Conservation (phyloP, 2,797 vertebrate genomes). For the Tenualosa thibaudeaui region DNA sequence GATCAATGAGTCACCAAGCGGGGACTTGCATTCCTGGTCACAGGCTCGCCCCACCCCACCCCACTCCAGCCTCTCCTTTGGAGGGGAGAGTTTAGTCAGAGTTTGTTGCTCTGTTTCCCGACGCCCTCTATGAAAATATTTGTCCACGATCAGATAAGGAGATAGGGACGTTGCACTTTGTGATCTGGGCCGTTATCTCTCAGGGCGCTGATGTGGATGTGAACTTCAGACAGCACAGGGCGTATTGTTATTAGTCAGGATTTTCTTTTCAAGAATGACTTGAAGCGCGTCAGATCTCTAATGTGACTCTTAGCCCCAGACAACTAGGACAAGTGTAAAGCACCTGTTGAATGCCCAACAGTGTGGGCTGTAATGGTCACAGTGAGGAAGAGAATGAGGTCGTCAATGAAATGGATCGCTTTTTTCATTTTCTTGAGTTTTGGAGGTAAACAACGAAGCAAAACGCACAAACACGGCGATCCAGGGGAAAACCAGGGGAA, state of each 20-base stretch:
- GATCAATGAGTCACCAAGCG: slow-evolving; percentile 1
- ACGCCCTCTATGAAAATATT: slow-evolving; percentile 27
- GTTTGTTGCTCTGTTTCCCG: not conserved
- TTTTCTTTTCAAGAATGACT: not conserved
- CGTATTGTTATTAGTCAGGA: not conserved
- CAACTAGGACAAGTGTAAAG: not conserved
- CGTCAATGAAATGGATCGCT: not conserved
- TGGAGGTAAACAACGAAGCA: no score
- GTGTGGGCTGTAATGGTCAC: not conserved
- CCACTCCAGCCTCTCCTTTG: not conserved
- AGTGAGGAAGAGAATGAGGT: not conserved
- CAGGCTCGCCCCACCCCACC: not conserved
- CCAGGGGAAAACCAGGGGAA: no score
- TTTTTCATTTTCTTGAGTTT: no score
- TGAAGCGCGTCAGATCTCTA: not conserved
- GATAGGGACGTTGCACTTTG: not conserved
- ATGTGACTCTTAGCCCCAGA: not conserved
- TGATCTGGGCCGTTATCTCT: not conserved
- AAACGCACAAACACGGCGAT: no score
- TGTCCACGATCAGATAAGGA: not conserved
- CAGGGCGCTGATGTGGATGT: slow-evolving; percentile 31
- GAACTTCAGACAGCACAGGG: slow-evolving; percentile 39
- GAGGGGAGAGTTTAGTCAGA: not conserved
- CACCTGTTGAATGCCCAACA: not conserved
- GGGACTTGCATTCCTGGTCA: not conserved